Evolutionary conservation across 2,888 invertebrate genomes (phyloP), one percentile per base, ranked within the genome.

Genomic region (Tiliacea citrago): DNA sequence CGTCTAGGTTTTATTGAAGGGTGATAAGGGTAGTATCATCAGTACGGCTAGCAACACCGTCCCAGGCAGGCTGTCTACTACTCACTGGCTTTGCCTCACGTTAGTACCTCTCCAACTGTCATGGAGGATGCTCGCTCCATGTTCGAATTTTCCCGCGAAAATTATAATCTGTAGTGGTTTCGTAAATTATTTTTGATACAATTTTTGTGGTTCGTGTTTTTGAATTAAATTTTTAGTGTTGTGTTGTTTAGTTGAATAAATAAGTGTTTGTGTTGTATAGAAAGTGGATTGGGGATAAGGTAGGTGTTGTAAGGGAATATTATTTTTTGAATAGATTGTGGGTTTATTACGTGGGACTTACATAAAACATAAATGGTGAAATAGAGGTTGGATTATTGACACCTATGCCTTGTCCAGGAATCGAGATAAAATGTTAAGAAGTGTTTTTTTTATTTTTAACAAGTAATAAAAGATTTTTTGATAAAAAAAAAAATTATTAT

Each of bases 91-190:
- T 66, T 62, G 81, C 74, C 47, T 65, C 1, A 2, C 39, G 62
- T 79, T 61, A 83, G 83, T 83, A 79, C 42, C 62, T 53, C 53
- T 67, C 57, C 24, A 53, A 45, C 79, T 35, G 68, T 21, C 21
- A 35, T 12, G 53, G 73, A 73, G 69, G 73, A 49, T 67, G 68
- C 49, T n/a, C 83, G 81, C 49, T n/a, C 66, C 65, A 21, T 13
- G 60, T 66, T 12, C 10, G 1, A 29, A 58, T 58, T 78, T 82
- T 67, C 79, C 68, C 81, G 81, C 81, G 79, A 81, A 82, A 72
- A 57, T 57, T n/a, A 3, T 39, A 2, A 13, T 65, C n/a, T 55
- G 29, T 75, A 29, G 21, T 49, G 1, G 24, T 69, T 60, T 77
- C 80, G 83, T 77, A 81, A 77, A 55, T 47, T 21, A 6, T 73